Conservation (phyloP, 2,888 invertebrate species). For the Caenorhabditis auriculariae region DNA sequence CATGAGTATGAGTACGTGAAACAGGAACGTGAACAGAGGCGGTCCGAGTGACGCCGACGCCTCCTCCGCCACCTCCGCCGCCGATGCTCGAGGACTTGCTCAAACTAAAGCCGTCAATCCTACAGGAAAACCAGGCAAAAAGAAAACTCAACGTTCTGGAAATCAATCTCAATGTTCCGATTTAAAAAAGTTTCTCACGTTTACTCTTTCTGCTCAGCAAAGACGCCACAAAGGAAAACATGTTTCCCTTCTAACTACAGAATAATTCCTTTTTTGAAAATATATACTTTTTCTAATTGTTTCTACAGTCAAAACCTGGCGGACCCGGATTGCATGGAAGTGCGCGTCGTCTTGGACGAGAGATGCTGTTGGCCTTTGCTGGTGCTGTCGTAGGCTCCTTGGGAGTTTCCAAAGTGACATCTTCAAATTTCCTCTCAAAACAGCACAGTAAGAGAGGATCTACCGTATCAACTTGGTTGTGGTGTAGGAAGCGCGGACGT, state of each 20-base stretch:
- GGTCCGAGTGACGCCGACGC: slow-evolving; percentile 39
- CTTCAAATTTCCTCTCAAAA: slow-evolving; percentile 15
- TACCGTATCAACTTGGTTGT: slow-evolving; percentile 74
- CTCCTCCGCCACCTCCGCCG: slow-evolving; percentile 1
- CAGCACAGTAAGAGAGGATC: neutral
- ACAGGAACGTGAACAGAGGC: slow-evolving; percentile 46
- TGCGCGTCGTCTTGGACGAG: slow-evolving; percentile 52
- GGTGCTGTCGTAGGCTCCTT: slow-evolving; percentile 57
- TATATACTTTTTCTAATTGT: too few relatives aligned
- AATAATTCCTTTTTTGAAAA: too few relatives aligned
- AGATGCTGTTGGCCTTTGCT: slow-evolving; percentile 52
- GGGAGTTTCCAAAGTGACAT: slow-evolving; percentile 60
- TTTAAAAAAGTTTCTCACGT: slow-evolving; percentile 2
- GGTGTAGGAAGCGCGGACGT: slow-evolving; percentile 76
- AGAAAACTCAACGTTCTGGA: neutral
- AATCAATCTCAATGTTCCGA: too few relatives aligned
- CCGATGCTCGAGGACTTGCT: slow-evolving; percentile 37
- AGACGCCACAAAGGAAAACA: neutral
- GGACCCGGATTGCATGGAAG: slow-evolving; percentile 54
- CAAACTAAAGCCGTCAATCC: slow-evolving; percentile 3
- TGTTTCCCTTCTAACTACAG: too few relatives aligned
- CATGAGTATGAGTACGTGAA: slow-evolving; percentile 25
- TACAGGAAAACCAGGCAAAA: too few relatives aligned
- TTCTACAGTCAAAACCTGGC: too few relatives aligned
- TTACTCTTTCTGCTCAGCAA: neutral